phyloP scores from a whole-genome alignment of 1,140 invertebrate species.

The Penaeus indicus region DNA sequence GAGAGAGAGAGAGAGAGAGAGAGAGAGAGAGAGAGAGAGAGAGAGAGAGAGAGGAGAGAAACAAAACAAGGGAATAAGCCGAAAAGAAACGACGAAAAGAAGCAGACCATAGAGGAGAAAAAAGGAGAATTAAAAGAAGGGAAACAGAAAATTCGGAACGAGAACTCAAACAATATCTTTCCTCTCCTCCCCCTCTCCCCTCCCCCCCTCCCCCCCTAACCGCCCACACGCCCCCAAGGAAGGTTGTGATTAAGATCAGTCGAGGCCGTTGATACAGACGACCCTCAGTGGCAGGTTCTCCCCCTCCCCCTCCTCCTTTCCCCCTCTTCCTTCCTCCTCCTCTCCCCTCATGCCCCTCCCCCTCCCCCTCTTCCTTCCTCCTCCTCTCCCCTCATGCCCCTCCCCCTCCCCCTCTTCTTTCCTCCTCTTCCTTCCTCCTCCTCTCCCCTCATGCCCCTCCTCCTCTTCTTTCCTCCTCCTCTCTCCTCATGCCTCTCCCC shows the following conservation, averaged over 20 bases:
- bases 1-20: no score
- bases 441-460: background rate
- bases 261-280: no score
- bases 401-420: no score
- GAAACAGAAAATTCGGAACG: no score
- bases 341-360: background rate
- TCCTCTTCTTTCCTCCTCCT: background rate
- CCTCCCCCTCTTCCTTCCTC: no score
- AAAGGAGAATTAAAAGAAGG: background rate
- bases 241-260: no score
- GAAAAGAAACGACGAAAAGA: background rate
- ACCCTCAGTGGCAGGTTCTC: constrained; percentile 8
- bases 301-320: background rate
- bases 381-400: background rate
- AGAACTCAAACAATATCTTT: no score
- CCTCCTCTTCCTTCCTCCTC: background rate
- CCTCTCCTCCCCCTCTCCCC: no score
- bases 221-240: no score
- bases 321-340: background rate
- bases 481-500: background rate
- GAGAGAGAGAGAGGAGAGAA: background rate
- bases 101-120: background rate
- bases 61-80: background rate
- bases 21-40: no score
- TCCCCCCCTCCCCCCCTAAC: no score